Percentiles rank a stretch among this genome's conserved stretches.
Conservation (phyloP, 2,113 vertebrate species). For the Saimiri boliviensis region DNA sequence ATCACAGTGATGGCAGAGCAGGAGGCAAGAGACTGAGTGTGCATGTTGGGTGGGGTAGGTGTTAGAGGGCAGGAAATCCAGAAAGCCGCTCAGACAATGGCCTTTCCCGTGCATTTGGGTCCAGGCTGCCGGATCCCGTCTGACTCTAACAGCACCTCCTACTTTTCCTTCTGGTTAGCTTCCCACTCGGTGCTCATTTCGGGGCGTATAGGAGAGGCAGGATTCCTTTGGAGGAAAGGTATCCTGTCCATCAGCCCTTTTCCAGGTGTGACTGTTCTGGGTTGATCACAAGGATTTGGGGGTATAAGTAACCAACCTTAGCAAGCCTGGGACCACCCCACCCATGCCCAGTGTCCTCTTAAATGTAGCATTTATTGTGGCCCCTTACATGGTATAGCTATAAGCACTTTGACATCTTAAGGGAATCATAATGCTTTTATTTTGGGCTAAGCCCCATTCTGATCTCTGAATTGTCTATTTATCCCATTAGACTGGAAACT, state of each 20-base stretch:
- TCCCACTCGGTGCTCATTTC: not conserved
- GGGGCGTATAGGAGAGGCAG: not conserved
- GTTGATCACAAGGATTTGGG: not conserved
- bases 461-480: slow-evolving; percentile 5
- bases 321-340: not conserved
- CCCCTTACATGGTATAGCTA: not conserved
- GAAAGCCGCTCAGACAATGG: slow-evolving; percentile 68
- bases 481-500: not conserved
- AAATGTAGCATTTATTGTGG: not conserved
- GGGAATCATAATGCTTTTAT: not conserved
- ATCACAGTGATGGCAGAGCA: not conserved
- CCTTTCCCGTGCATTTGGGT: slow-evolving; percentile 52
- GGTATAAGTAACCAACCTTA: not conserved
- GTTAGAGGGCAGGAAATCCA: slow-evolving; percentile 59
- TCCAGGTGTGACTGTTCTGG: not conserved
- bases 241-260: not conserved
- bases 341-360: not conserved
- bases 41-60: not conserved
- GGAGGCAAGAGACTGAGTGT: not conserved
- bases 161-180: slow-evolving; percentile 43
- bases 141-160: slow-evolving; percentile 29
- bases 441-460: not conserved
- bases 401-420: not conserved
- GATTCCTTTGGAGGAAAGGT: not conserved
- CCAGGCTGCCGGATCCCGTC: slow-evolving; percentile 47